Conservation (phyloP, 1,140 invertebrate species). For the Aphelenchoides fujianensis region DNA sequence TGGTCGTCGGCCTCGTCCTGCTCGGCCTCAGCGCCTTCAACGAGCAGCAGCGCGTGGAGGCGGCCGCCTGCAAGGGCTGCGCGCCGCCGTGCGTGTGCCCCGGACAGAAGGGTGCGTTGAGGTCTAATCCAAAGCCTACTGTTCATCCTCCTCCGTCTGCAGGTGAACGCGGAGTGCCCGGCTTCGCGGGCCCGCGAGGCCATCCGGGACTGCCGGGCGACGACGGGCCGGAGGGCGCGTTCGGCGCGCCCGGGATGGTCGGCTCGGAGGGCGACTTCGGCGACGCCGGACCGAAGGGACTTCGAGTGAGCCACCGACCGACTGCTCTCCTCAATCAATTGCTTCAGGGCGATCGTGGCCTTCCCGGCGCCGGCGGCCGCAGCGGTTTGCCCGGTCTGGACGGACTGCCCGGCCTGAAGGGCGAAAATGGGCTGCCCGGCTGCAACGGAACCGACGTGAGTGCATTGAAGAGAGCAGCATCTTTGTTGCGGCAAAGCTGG, state of each 20-base stretch:
- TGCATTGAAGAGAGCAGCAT: too few relatives aligned
- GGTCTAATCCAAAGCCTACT: background rate
- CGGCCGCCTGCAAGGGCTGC: constrained; percentile 60
- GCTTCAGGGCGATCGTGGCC: constrained; percentile 43
- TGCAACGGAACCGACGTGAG: too few relatives aligned
- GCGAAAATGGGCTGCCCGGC: too few relatives aligned
- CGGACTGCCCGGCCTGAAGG: constrained; percentile 57
- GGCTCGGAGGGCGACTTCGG: constrained; percentile 56
- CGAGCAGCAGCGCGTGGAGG: too few relatives aligned
- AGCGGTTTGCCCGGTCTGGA: constrained; percentile 50
- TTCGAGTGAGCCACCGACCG: constrained; percentile 46
- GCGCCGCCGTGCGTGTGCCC: constrained; percentile 61
- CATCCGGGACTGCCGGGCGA: constrained; percentile 43
- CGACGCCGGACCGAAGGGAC: constrained; percentile 51
- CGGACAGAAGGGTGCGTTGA: constrained; percentile 59
- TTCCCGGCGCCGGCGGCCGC: too few relatives aligned
- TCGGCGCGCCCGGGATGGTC: constrained; percentile 52
- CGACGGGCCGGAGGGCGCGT: constrained; percentile 57
- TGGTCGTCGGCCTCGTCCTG: too few relatives aligned
- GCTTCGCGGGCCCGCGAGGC: constrained; percentile 32
- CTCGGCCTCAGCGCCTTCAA: too few relatives aligned
- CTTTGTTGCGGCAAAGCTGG: too few relatives aligned
- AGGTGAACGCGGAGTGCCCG: too few relatives aligned
- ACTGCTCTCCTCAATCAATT: background rate
- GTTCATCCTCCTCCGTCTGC: background rate